Conservation (phyloP, 1,140 invertebrate species). For the Tigriopus japonicus region DNA sequence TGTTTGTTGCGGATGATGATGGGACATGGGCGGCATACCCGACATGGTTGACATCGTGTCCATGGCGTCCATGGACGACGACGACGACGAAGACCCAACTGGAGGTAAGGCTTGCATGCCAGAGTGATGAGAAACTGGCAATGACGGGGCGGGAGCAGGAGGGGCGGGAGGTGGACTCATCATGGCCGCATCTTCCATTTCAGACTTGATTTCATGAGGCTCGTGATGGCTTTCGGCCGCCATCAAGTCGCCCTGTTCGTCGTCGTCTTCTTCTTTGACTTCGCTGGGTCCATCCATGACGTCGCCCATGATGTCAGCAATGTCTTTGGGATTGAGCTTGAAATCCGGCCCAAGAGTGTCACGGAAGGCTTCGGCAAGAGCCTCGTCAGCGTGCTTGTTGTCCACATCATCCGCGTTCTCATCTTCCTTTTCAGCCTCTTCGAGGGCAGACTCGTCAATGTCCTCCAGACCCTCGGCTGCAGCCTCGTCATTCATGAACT, state of each 20-base stretch:
- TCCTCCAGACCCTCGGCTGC: conserved; percentile 22
- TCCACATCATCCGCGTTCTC: background rate
- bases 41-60: too few relatives aligned
- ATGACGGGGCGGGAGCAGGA: too few relatives aligned
- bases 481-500: conserved; percentile 47
- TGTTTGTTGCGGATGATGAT: too few relatives aligned
- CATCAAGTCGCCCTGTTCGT: background rate
- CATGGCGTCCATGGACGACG: too few relatives aligned
- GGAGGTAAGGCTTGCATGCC: too few relatives aligned
- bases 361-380: conserved; percentile 9
- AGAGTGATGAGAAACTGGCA: too few relatives aligned
- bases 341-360: conserved; percentile 15
- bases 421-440: conserved; percentile 12
- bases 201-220: too few relatives aligned
- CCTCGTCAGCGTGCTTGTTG: conserved; percentile 6
- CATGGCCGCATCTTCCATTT: too few relatives aligned
- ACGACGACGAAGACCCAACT: too few relatives aligned
- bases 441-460: conserved; percentile 11
- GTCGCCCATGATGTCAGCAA: conserved; percentile 16
- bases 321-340: conserved; percentile 15
- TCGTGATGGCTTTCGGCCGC: too few relatives aligned
- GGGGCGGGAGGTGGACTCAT: too few relatives aligned
- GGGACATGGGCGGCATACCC: too few relatives aligned
- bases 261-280: background rate
- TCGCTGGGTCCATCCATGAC: conserved; percentile 11